Base-by-base conservation (phyloP, 2,888 invertebrate species). In the Artemia sp. region DNA sequence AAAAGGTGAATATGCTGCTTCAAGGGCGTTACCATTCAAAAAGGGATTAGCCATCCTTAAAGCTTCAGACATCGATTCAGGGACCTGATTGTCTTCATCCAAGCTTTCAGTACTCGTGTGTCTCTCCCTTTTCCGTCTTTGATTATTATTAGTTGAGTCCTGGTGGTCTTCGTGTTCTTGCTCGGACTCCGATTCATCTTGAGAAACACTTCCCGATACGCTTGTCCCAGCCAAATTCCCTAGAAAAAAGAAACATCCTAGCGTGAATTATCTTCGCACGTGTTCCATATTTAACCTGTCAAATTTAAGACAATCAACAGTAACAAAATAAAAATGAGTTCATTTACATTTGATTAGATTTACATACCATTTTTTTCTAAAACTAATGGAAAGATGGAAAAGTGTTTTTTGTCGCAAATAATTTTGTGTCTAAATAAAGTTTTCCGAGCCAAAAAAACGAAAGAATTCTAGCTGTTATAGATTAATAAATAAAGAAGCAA, bases 1-100 rank as follows among this genome's bases (percentile, higher is more conserved):
- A 12, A 70, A 53, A 10, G 68, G 68, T 10, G 64, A 58, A 58
- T 58, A 58, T 24, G 64, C 64, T 9, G 64, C 64, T 58, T 58
- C 64, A n/a, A 58, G 64, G n/a, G 64, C 64, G 64, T 58, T 58
- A 24, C 64, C 64, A 10, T 58, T 58, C 11, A 58, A 24, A 10
- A 58, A 58, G 8, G 64, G 64, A 58, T 58, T 58, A 8, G 64
- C 64, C 64, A 58, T 58, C 24, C 64, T n/a, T 19, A 58, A 24
- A 19, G 64, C 64, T 8, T 58, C 64, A 8, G 64, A 58, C 8
- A 24, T 58, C 64, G 64, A 19, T 58, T 58, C 64, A n/a, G 64
- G 64, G 24, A 58, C 11, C 8, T 24, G 64, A 24, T 58, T 58
- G 9, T 58, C 64, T n/a, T 58, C 64, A 24, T 58, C 64, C 14